Evolutionary conservation across 2,797 vertebrate species (phyloP).

Genomic region (Crotalus adamanteus): DNA sequence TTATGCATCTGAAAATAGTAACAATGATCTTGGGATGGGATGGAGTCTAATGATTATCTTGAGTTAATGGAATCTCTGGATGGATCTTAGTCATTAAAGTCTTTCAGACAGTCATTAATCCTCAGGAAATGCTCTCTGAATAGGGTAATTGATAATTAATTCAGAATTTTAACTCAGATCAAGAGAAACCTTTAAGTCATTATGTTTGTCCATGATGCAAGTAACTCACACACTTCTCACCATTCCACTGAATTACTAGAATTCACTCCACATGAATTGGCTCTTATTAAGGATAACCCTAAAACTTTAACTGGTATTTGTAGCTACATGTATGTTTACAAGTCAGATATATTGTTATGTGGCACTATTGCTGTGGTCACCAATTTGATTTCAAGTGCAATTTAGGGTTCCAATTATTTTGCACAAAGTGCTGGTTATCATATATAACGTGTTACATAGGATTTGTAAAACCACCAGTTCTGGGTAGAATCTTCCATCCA

Average conservation of each 20-base stretch:
- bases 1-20: slow-evolving; percentile 31
- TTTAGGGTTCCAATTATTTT: not conserved
- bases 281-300: not conserved
- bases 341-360: not conserved
- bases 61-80: slow-evolving; percentile 49
- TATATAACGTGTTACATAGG: not conserved
- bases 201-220: slow-evolving; percentile 9
- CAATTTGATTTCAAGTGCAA: not conserved
- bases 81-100: slow-evolving; percentile 58
- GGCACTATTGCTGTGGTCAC: not conserved
- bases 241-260: not conserved
- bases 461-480: not conserved
- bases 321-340: not conserved
- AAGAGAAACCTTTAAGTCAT: slow-evolving; percentile 16
- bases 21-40: slow-evolving; percentile 22
- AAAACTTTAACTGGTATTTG: not conserved
- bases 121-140: not conserved
- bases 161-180: slow-evolving; percentile 5
- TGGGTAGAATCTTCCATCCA: not conserved
- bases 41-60: slow-evolving; percentile 43
- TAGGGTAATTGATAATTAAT: slow-evolving; percentile 44
- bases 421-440: not conserved
- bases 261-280: not conserved
- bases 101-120: not conserved
- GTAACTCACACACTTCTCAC: not conserved